Percentiles rank a stretch among this genome's conserved stretches.
phyloP scores from a whole-genome alignment of 2,888 invertebrate genomes.

The Seira ritae region DNA sequence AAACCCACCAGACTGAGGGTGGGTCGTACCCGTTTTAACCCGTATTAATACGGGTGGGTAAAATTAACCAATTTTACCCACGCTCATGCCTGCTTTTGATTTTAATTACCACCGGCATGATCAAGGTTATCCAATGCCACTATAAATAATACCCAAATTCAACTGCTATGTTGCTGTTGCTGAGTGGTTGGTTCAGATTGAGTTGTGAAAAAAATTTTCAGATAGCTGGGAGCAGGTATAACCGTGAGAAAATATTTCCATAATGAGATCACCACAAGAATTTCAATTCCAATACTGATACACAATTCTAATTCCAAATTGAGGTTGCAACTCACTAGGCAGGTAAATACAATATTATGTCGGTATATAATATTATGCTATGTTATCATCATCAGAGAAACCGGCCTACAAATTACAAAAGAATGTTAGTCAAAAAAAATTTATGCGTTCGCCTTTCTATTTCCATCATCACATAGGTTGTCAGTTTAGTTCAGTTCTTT shows the following conservation, averaged over 20 bases:
- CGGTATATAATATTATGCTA: no score
- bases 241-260: conserved; percentile 1
- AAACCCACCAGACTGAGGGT: no score
- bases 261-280: neutral
- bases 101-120: neutral
- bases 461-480: no score
- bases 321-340: neutral
- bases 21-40: no score
- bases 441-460: no score
- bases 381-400: no score
- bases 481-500: no score
- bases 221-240: neutral
- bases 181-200: neutral
- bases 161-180: neutral
- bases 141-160: neutral
- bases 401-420: no score
- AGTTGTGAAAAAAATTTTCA: neutral
- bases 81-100: no score
- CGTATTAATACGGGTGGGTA: no score
- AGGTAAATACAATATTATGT: neutral
- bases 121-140: neutral
- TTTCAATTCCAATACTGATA: neutral
- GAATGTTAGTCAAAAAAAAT: no score
- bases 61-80: no score
- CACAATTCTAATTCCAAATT: neutral